Base-by-base conservation (phyloP, 30 jellyfish, hydroid and myxozoan species). In the Nemopilema nomurai region DNA sequence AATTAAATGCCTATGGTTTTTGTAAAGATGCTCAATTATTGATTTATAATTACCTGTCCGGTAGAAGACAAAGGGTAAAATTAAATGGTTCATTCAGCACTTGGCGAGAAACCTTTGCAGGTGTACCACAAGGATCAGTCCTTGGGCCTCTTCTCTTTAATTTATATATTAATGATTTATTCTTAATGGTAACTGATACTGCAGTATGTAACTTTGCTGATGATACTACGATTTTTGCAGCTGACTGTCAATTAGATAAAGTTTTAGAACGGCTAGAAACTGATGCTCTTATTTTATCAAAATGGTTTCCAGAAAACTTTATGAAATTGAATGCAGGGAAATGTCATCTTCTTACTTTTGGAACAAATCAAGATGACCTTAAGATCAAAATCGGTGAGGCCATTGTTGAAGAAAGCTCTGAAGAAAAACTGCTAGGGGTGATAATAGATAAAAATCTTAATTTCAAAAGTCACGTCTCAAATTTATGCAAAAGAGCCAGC, bases 41-140 rank as follows among this genome's bases (percentile, higher is more conserved):
- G 18, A 57, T 62, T 28, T 67, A 18, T 30, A 67, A 51, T 67
- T 64, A 67, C 26, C 78, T 80, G 16, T 18, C 66, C 1, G 49
- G 22, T 18, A 67, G 83, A 33, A 63, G 18, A 25, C 90, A 80
- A 67, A 69, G 90, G 71, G 90, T 67, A 26, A 81, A 81, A 41
- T 30, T 81, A 4, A 81, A 31, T 69, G 80, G 74, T 32, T 51
- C 77, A 19, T 72, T 57, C 50, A 66, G 85, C 73, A 49, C 71
- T 50, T 85, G 87, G 86, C 69, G 70, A 28, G 80, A 69, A 62
- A 69, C 75, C 25, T 57, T 8, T 19, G 16, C 8, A 19, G 93
- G 96, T 26, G 93, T 80, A 24, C 82, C 92, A 28, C 93, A 88
- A 80, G 96, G 96, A 6, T 88, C 89, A 9, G 81, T 88, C 67